A percentile compares a stretch with the other conserved stretches of the same genome.
These are phyloP conservation scores for Fissipunctia ypsillon DNA, from an alignment of 2,888 invertebrate genomes.

Conservation along the genomic window DNA sequence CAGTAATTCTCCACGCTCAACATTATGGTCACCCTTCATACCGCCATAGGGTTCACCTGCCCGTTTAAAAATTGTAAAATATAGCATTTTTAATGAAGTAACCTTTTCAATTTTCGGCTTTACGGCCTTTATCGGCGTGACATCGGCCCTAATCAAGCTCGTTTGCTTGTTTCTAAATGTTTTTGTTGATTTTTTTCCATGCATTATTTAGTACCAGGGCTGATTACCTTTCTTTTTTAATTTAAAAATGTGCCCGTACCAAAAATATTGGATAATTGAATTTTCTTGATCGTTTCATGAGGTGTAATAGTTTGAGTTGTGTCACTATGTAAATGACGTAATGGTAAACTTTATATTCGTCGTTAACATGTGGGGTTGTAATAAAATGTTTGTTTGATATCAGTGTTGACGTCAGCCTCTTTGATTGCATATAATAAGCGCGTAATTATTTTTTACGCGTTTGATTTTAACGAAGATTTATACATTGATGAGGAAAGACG, in stretches of 20 bases:
- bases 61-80: constrained; percentile 88
- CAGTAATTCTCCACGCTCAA: constrained; percentile 52
- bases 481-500: constrained; percentile 44
- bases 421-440: constrained; percentile 58
- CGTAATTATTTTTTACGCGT: constrained; percentile 31
- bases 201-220: constrained; percentile 77
- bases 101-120: constrained; percentile 90
- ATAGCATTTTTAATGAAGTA: constrained; percentile 89
- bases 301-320: constrained; percentile 61
- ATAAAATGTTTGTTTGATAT: constrained; percentile 61
- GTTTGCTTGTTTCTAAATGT: constrained; percentile 79
- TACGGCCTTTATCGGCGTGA: constrained; percentile 89
- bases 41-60: constrained; percentile 86
- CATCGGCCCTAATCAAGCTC: constrained; percentile 88
- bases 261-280: constrained; percentile 82
- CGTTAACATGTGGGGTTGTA: constrained; percentile 47
- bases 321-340: constrained; percentile 51
- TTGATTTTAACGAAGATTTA: constrained; percentile 6
- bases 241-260: constrained; percentile 71
- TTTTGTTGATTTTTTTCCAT: constrained; percentile 73
- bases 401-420: constrained; percentile 56
- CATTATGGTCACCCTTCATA: constrained; percentile 77
- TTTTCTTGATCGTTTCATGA: constrained; percentile 77
- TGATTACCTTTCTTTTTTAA: constrained; percentile 87
- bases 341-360: constrained; percentile 40